A percentile compares a stretch with the other conserved stretches of the same genome.
Conservation (phyloP, 2,888 invertebrate genomes). For the Cheilosia impressa region DNA sequence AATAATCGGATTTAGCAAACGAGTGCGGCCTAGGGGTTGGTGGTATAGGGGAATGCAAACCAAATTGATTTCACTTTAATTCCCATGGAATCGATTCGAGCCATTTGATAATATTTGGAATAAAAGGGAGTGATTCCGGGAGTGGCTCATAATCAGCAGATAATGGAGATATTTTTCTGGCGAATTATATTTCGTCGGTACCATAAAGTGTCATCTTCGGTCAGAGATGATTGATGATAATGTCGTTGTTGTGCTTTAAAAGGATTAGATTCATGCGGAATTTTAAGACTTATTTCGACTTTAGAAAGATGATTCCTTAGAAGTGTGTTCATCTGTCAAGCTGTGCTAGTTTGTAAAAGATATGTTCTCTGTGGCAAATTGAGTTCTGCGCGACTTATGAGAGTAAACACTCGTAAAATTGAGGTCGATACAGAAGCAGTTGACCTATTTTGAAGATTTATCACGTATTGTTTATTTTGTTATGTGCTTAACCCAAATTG, state of each 20-base stretch:
- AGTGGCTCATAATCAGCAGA: conserved; percentile 22
- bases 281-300: background rate
- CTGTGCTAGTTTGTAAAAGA: background rate
- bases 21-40: background rate
- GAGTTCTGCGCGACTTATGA: background rate
- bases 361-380: background rate
- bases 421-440: conserved; percentile 9
- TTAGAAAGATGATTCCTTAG: background rate
- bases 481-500: background rate
- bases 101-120: conserved; percentile 5
- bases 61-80: conserved; percentile 34
- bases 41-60: background rate
- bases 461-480: background rate
- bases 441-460: conserved; percentile 19
- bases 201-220: conserved; percentile 15
- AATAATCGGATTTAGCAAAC: conserved; percentile 25
- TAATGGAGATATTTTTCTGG: background rate
- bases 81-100: background rate
- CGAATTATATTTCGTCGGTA: background rate
- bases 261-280: conserved; percentile 9
- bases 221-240: conserved; percentile 22
- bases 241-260: background rate
- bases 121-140: background rate
- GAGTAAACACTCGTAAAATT: background rate
- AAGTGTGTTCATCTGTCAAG: conserved; percentile 4